phyloP scores from a whole-genome alignment of 2,888 invertebrate genomes.

The Hemistola chrysoprasaria region DNA sequence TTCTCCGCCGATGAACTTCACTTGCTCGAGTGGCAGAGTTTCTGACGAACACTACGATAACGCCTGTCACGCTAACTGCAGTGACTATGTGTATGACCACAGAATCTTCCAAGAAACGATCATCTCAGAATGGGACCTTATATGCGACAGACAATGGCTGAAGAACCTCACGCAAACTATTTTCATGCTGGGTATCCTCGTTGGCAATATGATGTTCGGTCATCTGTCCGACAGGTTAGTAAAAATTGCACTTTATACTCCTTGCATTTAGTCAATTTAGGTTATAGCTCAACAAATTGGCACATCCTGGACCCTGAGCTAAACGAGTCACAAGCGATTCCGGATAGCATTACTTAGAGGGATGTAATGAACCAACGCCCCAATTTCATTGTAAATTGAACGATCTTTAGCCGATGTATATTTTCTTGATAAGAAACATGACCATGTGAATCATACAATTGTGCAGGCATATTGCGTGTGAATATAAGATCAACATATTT shows the following conservation, averaged over 20 bases:
- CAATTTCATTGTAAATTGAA: slow-evolving; percentile 27
- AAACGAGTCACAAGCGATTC: slow-evolving; percentile 36
- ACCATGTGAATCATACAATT: slow-evolving; percentile 14
- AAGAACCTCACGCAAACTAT: slow-evolving; percentile 89
- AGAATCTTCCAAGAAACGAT: slow-evolving; percentile 87
- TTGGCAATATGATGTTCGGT: slow-evolving; percentile 89
- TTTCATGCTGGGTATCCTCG: slow-evolving; percentile 89
- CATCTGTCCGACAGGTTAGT: slow-evolving; percentile 88
- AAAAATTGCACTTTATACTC: slow-evolving; percentile 1
- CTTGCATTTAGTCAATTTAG: slow-evolving; percentile 12
- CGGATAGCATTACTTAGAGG: slow-evolving; percentile 62
- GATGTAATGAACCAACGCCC: slow-evolving; percentile 36
- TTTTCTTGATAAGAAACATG: slow-evolving; percentile 3
- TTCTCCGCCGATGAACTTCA: slow-evolving; percentile 85
- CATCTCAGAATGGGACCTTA: slow-evolving; percentile 88
- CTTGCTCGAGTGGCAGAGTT: slow-evolving; percentile 59
- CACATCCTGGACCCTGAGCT: slow-evolving; percentile 51
- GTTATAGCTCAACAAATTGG: slow-evolving; percentile 49
- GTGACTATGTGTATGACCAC: slow-evolving; percentile 82
- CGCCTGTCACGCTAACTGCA: slow-evolving; percentile 79
- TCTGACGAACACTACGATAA: slow-evolving; percentile 62
- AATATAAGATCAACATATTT: not conserved
- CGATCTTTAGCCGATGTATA: not conserved
- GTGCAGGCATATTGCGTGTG: slow-evolving; percentile 7
- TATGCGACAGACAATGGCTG: slow-evolving; percentile 85